Conservation (phyloP, 2,888 invertebrate species). For the Gymnoscelis rufifasciata region DNA sequence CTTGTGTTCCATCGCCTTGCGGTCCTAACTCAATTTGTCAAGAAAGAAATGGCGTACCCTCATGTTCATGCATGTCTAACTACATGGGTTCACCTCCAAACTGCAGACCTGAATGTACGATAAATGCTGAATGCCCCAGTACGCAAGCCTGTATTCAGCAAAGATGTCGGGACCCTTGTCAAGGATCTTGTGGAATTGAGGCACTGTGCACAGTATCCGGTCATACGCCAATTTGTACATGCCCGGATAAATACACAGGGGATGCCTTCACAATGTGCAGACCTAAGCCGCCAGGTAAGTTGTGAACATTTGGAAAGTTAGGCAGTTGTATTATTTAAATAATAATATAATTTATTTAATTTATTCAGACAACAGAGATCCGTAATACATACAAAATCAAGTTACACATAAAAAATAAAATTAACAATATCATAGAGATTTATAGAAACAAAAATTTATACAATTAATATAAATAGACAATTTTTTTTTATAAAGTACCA, state of each 20-base stretch:
- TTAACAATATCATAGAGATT: no score
- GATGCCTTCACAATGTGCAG: conserved; percentile 81
- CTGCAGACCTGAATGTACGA: conserved; percentile 85
- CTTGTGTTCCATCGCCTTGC: conserved; percentile 82
- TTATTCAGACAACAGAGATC: no score
- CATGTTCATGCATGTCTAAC: conserved; percentile 81
- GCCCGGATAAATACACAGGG: conserved; percentile 83
- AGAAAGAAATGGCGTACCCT: conserved; percentile 78
- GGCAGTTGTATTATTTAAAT: no score
- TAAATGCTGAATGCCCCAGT: conserved; percentile 83
- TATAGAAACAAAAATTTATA: no score
- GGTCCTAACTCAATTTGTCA: conserved; percentile 84
- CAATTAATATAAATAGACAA: no score
- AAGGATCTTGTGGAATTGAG: conserved; percentile 82
- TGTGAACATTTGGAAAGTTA: no score
- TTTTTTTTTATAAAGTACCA: no score
- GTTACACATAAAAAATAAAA: no score
- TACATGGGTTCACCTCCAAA: conserved; percentile 82
- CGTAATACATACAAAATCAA: no score
- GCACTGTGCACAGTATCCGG: conserved; percentile 82
- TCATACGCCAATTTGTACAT: conserved; percentile 86
- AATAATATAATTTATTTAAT: no score
- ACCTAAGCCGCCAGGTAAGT: conserved; percentile 62
- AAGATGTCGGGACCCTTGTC: conserved; percentile 86
- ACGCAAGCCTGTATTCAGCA: conserved; percentile 84